Conservation (phyloP, 2,113 vertebrate genomes). For the Synchiropus splendidus region DNA sequence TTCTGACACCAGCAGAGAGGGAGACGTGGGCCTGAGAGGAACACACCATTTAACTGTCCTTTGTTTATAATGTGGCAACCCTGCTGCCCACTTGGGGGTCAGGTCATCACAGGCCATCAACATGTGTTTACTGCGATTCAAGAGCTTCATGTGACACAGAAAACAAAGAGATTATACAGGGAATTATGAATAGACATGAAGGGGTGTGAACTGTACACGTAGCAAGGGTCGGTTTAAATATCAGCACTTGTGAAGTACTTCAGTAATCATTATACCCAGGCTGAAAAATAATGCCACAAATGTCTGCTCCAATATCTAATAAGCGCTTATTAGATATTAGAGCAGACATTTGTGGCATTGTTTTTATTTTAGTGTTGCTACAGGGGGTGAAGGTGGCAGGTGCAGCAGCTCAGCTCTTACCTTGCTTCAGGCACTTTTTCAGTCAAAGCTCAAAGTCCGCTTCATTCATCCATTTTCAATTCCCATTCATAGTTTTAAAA, state of each 20-base stretch:
- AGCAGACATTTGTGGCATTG: background rate
- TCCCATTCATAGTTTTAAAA: constrained; percentile 1
- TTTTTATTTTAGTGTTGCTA: background rate
- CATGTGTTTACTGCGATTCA: too few relatives aligned
- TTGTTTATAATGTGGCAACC: too few relatives aligned
- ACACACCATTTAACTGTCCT: background rate
- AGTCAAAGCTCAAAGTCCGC: constrained; percentile 25
- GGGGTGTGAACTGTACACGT: background rate
- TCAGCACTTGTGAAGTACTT: background rate
- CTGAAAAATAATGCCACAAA: background rate
- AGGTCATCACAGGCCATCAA: too few relatives aligned
- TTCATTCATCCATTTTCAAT: constrained; percentile 52
- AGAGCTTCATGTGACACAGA: background rate
- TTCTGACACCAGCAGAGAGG: constrained; percentile 7
- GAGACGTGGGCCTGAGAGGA: background rate
- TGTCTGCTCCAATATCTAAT: background rate
- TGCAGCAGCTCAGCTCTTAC: constrained; percentile 31
- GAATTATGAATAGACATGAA: too few relatives aligned
- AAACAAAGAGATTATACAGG: background rate
- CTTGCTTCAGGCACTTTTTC: constrained; percentile 60
- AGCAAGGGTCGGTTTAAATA: background rate
- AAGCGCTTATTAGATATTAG: background rate
- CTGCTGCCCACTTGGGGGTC: too few relatives aligned
- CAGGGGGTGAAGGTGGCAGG: constrained; percentile 4
- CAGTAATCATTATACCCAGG: too few relatives aligned